phyloP scores from a whole-genome alignment of 2,113 vertebrate genomes.

The human region GRCh38 chr9:101051501-101052000 shows the following conservation, averaged over 20 bases:
- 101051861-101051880: neutral
- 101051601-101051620: neutral
- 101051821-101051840: neutral
- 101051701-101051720: neutral
- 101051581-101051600: neutral
- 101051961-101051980: constrained; percentile 1
- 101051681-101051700: neutral
- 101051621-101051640: neutral
- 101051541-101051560: neutral
- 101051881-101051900: neutral
- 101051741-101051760: neutral
- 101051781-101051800: neutral
- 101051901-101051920: neutral
- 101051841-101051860: neutral
- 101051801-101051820: neutral
- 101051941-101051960: neutral
- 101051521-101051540: neutral
- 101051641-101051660: neutral
- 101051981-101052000: neutral
- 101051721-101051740: neutral
- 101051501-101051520: neutral
- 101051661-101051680: neutral
- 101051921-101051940: neutral
- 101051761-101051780: constrained; percentile 25
- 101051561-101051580: neutral